Evolutionary conservation across 2,888 invertebrate species (phyloP), one percentile per base, ranked within the genome.

Genomic region (Spicauda simplicius): DNA sequence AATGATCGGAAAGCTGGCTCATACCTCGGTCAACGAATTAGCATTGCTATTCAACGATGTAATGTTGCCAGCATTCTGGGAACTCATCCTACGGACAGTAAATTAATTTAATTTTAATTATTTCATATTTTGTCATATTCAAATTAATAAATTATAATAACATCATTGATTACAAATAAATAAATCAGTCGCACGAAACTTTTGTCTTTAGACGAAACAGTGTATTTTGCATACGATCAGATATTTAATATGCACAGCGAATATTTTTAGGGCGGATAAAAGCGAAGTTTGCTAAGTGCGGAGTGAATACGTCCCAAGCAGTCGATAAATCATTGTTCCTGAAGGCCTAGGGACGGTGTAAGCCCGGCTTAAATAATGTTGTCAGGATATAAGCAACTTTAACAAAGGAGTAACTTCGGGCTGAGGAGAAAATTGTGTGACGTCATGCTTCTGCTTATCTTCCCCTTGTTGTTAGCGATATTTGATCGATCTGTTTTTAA

Each of bases 241-340:
- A 76, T 76, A 76, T 77, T 77, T 76, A 76, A 75, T 78, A 79
- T 76, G 73, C 73, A 62, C 64, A 63, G 66, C 64, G 73, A 76
- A 75, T 74, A 78, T 80, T 79, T 79, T 80, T 77, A 68, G 69
- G 68, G 55, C 59, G 73, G 74, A 69, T 73, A 71, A 69, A 73
- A 71, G 70, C 75, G 64, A 77, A 82, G 70, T 81, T 80, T 78
- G 71, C 73, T 79, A 78, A 79, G 76, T 78, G 76, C 74, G 77
- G 76, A 80, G 84, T 81, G 81, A 84, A 85, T 85, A 82, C 77
- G 78, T 81, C 83, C 82, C 80, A 73, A 75, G 79, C 76, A 81
- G 78, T 82, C 86, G 76, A 88, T 89, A 88, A 87, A 88, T 89
- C 88, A 90, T 88, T 81, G 80, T 85, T 82, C 75, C 78, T 73